Base-by-base conservation (phyloP, 2,888 invertebrate genomes). In the Tenthredo livida region DNA sequence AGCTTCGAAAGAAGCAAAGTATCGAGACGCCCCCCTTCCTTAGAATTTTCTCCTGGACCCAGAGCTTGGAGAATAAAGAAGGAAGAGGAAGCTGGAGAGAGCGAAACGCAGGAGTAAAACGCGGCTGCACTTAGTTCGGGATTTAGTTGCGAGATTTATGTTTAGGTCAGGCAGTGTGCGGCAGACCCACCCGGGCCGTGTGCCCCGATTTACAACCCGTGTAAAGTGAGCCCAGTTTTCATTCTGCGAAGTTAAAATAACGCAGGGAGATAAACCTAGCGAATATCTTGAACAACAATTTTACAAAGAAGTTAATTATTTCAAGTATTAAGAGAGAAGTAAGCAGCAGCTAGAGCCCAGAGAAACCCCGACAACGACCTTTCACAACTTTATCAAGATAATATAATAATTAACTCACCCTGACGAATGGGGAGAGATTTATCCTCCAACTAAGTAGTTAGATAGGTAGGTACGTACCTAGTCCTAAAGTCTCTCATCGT, bases 141-240 rank as follows among this genome's bases (percentile, higher is more conserved):
- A 89, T 89, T 89, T 89, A 85, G 89, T 84, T 75, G 86, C 84
- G 85, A 88, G 89, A 89, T 89, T 89, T 89, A 89, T 90, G 89
- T 88, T 84, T 85, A 86, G 84, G 87, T 89, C 88, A 87, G 87
- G 89, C 87, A 86, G 58, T 80, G 61, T 29, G 61, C 15, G 17
- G 21, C 61, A 58, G 37, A 61, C 37, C 37, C 15, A 12, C 78
- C 78, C 37, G 1, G 37, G n/a, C 58, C 17, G 21, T 15, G 37
- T 58, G 58, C 61, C 61, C 61, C 78, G 78, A 80, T 80, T 80
- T 61, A 58, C 78, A 80, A 50, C 37, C 21, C 58, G 78, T 58
- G 61, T 58, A 61, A 54, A 33, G 37, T 40, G 61, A 58, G 40
- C 37, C 21, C n/a, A 40, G 58, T 58, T 37, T n/a, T 58, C 77